These are phyloP conservation scores for Artemia franciscana DNA, from an alignment of 1,140 invertebrate genomes.

Conservation along the genomic window DNA sequence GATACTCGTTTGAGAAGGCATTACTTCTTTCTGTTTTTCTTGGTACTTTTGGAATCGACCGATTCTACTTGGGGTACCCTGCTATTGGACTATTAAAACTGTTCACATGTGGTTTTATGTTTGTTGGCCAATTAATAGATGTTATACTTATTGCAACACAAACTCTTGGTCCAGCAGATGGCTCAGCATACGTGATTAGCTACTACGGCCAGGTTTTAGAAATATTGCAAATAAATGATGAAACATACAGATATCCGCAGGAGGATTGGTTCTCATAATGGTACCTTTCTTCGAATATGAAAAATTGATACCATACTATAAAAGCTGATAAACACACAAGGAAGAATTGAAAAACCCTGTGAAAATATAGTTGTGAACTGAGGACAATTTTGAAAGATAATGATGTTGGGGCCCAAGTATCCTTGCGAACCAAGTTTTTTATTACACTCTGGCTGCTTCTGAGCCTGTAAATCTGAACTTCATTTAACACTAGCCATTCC, in stretches of 20 bases:
- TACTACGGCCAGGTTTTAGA: slow-evolving; percentile 71
- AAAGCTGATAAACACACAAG: too few species aligned
- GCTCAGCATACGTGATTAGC: slow-evolving; percentile 80
- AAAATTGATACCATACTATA: too few species aligned
- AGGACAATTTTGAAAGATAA: too few species aligned
- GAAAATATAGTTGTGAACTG: too few species aligned
- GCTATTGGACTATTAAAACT: slow-evolving; percentile 82
- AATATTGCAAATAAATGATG: slow-evolving; percentile 58
- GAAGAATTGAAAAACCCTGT: too few species aligned
- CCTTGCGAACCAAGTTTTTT: too few species aligned
- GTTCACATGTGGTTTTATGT: slow-evolving; percentile 85
- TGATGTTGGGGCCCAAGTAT: too few species aligned
- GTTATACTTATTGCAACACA: slow-evolving; percentile 84
- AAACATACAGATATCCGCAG: slow-evolving; percentile 55
- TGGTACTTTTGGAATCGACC: slow-evolving; percentile 89
- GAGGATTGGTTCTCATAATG: slow-evolving; percentile 34
- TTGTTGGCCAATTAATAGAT: slow-evolving; percentile 62
- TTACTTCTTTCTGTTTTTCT: slow-evolving; percentile 78
- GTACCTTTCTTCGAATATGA: background rate
- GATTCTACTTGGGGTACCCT: slow-evolving; percentile 90
- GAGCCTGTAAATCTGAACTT: too few species aligned
- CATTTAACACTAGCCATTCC: too few species aligned
- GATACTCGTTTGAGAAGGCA: slow-evolving; percentile 75
- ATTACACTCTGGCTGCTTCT: too few species aligned
- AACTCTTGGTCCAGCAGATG: slow-evolving; percentile 78